Conservation (phyloP, 2,888 invertebrate species). For the Sinhomidia bicolor region DNA sequence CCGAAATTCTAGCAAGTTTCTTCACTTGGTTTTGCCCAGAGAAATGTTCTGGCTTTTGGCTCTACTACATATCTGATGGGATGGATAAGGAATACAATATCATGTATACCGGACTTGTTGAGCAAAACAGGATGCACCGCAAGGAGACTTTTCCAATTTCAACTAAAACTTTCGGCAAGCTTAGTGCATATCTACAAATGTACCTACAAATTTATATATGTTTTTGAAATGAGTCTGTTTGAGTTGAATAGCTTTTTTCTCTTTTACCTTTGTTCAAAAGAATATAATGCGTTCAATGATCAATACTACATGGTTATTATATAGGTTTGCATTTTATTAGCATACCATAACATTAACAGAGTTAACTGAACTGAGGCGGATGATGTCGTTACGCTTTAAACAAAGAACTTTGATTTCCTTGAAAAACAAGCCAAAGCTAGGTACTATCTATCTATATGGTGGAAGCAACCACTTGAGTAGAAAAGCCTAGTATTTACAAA, state of each 20-base stretch:
- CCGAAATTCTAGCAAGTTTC: too few species aligned
- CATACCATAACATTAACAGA: conserved; percentile 8
- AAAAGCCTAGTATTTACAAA: background rate
- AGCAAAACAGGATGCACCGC: background rate
- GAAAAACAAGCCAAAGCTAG: background rate
- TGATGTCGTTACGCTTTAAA: background rate
- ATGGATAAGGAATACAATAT: background rate
- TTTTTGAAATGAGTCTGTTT: background rate
- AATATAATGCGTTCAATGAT: background rate
- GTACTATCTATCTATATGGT: background rate
- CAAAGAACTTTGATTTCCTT: conserved; percentile 36
- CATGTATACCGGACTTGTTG: background rate
- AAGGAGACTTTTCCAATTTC: too few species aligned
- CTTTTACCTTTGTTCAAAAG: background rate
- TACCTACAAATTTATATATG: background rate
- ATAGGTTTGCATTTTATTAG: background rate
- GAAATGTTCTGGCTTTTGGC: too few species aligned
- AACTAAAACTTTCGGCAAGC: too few species aligned
- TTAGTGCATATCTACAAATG: too few species aligned
- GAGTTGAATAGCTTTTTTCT: background rate
- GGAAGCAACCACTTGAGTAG: background rate
- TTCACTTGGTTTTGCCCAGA: too few species aligned
- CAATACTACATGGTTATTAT: background rate
- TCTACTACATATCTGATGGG: too few species aligned
- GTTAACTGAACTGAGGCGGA: conserved; percentile 52